These are phyloP conservation scores for Holotrichia oblita DNA, from an alignment of 1,140 invertebrate genomes.

Conservation along the genomic window DNA sequence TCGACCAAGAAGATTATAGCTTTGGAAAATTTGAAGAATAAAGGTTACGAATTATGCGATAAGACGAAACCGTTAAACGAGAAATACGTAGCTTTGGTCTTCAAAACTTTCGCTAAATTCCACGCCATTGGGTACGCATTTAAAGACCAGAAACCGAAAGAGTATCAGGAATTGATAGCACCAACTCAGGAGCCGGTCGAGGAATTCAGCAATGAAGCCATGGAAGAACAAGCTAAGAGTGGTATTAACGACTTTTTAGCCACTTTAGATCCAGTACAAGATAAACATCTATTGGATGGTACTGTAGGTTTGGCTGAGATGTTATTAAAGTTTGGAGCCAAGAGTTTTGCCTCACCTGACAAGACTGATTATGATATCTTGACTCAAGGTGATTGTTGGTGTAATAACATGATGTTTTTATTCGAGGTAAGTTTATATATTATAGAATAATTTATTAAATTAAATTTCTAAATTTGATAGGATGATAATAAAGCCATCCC, in stretches of 20 bases:
- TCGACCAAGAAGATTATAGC: conserved; percentile 60
- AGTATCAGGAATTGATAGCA: not conserved
- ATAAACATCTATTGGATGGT: not conserved
- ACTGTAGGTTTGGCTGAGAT: not conserved
- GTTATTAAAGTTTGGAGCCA: not conserved
- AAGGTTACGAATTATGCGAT: conserved; percentile 23
- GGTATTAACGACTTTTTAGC: not conserved
- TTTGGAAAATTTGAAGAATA: conserved; percentile 37
- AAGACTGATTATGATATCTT: conserved; percentile 54
- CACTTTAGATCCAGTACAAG: not conserved
- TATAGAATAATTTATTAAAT: not conserved
- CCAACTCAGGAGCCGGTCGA: not conserved
- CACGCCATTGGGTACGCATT: conserved; percentile 33
- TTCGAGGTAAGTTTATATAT: conserved; percentile 55
- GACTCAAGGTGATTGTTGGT: conserved; percentile 67
- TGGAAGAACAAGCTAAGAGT: not conserved
- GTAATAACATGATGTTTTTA: conserved; percentile 67
- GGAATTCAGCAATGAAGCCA: not conserved
- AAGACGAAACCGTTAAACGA: not conserved
- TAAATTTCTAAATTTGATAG: not conserved
- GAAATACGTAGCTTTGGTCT: not conserved
- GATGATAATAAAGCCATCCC: conserved; percentile 43
- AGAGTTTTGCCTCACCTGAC: conserved; percentile 9
- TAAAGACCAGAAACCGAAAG: conserved; percentile 10
- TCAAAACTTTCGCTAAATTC: conserved; percentile 32